Conservation (phyloP, 2,113 vertebrate genomes). For the Hassar affinis region DNA sequence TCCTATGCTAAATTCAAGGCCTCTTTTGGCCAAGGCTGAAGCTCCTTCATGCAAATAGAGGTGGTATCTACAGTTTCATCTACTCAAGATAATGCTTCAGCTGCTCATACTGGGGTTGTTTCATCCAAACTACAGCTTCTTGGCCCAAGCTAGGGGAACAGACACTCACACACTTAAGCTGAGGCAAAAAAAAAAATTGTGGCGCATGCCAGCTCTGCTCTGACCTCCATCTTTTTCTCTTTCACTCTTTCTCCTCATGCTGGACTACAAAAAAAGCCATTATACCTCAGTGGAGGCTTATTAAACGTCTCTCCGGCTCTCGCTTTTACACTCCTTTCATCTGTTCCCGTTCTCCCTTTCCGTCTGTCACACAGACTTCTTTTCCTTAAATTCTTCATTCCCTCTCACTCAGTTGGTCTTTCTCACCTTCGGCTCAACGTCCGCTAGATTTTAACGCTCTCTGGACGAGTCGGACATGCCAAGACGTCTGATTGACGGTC, state of each 20-base stretch:
- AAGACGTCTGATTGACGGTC: slow-evolving; percentile 33
- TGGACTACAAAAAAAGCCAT: neutral
- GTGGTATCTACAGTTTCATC: too few species aligned
- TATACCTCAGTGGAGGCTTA: neutral
- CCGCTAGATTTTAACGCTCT: slow-evolving; percentile 7
- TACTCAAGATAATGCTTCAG: neutral
- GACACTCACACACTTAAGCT: neutral
- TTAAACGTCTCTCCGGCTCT: neutral
- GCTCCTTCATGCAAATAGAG: neutral
- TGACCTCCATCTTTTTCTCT: neutral
- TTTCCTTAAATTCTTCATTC: neutral
- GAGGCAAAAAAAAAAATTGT: neutral
- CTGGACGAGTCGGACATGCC: slow-evolving; percentile 2
- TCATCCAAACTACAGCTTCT: neutral
- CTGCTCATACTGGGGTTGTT: neutral
- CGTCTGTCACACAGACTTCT: neutral
- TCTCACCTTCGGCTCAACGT: neutral
- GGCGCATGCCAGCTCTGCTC: neutral
- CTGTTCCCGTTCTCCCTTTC: neutral
- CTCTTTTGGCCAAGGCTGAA: neutral
- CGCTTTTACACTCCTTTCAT: slow-evolving; percentile 16
- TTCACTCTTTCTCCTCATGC: neutral
- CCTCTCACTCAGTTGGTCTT: neutral
- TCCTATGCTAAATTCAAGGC: neutral
- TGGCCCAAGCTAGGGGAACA: neutral